These are phyloP conservation scores for Ammodytes marinus DNA, from an alignment of 2,113 vertebrate genomes.

Conservation along the genomic window DNA sequence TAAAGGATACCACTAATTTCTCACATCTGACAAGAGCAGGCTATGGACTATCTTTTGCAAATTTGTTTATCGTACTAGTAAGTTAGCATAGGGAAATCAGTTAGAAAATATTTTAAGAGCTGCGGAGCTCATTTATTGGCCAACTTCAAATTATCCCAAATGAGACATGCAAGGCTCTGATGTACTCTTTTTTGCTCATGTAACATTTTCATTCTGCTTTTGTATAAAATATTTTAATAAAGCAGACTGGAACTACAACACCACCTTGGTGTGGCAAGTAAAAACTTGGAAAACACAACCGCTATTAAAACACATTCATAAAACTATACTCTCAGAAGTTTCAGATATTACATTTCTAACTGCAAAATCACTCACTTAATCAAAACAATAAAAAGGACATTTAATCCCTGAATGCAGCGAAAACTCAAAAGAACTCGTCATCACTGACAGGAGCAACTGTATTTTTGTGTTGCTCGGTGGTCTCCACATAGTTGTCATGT, in stretches of 20 bases:
- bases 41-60: not conserved
- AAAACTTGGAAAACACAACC: constrained; percentile 23
- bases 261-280: not conserved
- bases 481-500: constrained; percentile 19
- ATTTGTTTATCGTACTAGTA: not conserved
- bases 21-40: constrained; percentile 12
- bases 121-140: not conserved
- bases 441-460: constrained; percentile 63
- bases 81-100: not conserved
- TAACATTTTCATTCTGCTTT: constrained; percentile 27
- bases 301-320: constrained; percentile 12
- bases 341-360: not conserved
- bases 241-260: constrained; percentile 1
- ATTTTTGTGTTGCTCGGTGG: constrained; percentile 37
- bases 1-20: constrained; percentile 9
- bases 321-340: constrained; percentile 28
- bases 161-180: not conserved
- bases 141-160: not conserved
- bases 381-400: constrained; percentile 1
- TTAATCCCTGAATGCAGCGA: constrained; percentile 27
- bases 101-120: not conserved
- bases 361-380: constrained; percentile 19
- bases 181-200: not conserved
- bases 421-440: constrained; percentile 78
- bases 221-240: not conserved